Conservation (phyloP, 2,113 vertebrate species). For the Coracopsis vasa region DNA sequence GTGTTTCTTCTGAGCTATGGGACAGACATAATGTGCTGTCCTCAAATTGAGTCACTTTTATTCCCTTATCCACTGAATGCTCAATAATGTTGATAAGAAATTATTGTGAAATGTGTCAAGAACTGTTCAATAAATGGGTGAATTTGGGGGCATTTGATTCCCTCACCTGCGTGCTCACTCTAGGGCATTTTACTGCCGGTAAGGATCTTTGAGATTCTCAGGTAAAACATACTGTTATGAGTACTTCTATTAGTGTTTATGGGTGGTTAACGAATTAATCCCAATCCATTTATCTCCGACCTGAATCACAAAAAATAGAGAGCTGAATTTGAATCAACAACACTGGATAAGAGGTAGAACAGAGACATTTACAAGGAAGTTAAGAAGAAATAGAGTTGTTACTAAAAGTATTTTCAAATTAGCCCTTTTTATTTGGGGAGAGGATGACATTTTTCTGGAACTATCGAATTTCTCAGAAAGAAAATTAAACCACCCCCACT, state of each 20-base stretch:
- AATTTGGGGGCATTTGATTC: not conserved
- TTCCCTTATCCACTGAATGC: not conserved
- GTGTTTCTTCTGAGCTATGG: not conserved
- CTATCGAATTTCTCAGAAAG: not conserved
- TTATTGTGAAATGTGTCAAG: not conserved
- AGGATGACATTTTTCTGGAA: not conserved
- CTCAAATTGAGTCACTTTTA: not conserved
- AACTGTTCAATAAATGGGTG: not conserved
- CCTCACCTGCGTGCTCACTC: not conserved
- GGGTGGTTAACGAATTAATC: not conserved
- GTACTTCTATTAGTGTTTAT: not conserved
- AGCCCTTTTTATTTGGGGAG: not conserved
- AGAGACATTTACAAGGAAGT: not conserved
- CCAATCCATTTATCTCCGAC: not conserved
- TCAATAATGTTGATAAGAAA: not conserved
- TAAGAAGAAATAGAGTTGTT: not conserved
- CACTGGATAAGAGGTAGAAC: not conserved
- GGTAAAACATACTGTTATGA: not conserved
- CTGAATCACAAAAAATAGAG: not conserved
- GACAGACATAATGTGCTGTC: not conserved
- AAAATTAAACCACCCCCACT: not conserved
- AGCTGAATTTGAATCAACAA: not conserved
- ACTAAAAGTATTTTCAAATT: not conserved
- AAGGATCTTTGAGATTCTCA: not conserved
- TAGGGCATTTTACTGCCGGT: not conserved